A percentile compares a stretch with the other conserved stretches of the same genome.
These are phyloP conservation scores for Xyliphius kryptos DNA, from an alignment of 2,113 vertebrate species.

Conservation along the genomic window DNA sequence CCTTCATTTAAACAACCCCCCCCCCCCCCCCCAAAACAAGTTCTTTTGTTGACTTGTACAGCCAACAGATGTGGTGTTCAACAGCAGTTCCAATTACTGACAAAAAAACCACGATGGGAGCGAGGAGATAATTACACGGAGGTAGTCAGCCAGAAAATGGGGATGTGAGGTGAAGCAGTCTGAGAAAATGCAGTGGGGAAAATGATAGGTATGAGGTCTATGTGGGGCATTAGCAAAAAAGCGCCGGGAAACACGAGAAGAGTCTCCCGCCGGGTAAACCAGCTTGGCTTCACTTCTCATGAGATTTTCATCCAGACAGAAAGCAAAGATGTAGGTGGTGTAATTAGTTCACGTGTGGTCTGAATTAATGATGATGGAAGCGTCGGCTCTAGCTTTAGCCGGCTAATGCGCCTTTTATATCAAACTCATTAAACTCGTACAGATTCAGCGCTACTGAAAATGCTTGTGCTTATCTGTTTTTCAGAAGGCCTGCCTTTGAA, in stretches of 20 bases:
- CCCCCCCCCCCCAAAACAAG: no score
- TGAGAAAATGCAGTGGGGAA: constrained; percentile 1
- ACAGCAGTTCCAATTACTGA: constrained; percentile 58
- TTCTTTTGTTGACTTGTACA: constrained; percentile 15
- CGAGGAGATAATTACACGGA: constrained; percentile 56
- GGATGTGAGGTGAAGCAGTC: constrained; percentile 17
- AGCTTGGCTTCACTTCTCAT: background rate
- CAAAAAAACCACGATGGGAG: constrained; percentile 28
- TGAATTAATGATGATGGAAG: constrained; percentile 5
- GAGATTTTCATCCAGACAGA: background rate
- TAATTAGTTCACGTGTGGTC: background rate
- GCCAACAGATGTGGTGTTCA: constrained; percentile 57
- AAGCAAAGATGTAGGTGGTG: background rate
- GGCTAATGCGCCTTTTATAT: background rate
- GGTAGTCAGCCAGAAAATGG: constrained; percentile 56
- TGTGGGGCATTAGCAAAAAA: constrained; percentile 6
- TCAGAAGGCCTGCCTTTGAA: no score
- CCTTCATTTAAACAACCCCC: constrained; percentile 36
- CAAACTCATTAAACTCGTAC: no score
- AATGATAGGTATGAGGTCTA: constrained; percentile 6
- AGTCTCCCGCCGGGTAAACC: background rate
- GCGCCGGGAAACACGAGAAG: background rate
- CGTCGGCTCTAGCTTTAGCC: background rate
- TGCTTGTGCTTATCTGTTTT: no score
- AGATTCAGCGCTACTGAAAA: no score